Evolutionary conservation across 2,113 vertebrate species (phyloP), one percentile per base, ranked within the genome.

Genomic region (Galeopterus variegatus): DNA sequence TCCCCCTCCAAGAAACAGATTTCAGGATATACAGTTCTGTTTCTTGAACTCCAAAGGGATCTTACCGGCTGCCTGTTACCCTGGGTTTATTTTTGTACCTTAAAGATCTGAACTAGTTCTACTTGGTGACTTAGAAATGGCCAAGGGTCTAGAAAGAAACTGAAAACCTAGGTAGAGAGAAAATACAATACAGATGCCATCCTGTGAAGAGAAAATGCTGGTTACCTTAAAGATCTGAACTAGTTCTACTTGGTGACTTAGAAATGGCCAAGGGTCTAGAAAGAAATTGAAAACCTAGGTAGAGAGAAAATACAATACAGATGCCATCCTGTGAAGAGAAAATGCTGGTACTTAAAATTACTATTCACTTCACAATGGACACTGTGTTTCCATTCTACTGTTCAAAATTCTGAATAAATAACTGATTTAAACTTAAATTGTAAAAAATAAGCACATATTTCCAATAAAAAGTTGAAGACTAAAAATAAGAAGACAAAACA

Each of bases 401-500:
- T 72, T 87, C 50, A 92, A 79, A 95, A 77, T 83, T 79, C 69
- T 85, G 65, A 91, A 58, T 90, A 67, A 89, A 21, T 72, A 64
- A 75, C 23, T 89, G 28, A 24, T 69, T 95, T 83, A 75, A 88
- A 80, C 21, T 73, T 72, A 93, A 84, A 85, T 8, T 33, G 79
- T 24, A 67, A 67, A 67, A 67, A 67, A 33, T 3, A 33, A 67
- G 33, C 69, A 85, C 8, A 14, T 21, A 88, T 70, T 95, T 90
- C 36, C 77, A 85, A 87, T 54, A 77, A 88, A 94, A 88, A 85
- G 10, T 28, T 88, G 92, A 79, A 75, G 56, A 93, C 56, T 83
- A 72, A 97, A 97, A 92, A 62, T 69, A 83, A 9, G 7, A 67
- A 67, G 26, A 90, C 48, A 95, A 94, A 94, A 19, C 18, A 90